Conservation (phyloP, 2,888 invertebrate genomes). For the Nymphalis polychloros region DNA sequence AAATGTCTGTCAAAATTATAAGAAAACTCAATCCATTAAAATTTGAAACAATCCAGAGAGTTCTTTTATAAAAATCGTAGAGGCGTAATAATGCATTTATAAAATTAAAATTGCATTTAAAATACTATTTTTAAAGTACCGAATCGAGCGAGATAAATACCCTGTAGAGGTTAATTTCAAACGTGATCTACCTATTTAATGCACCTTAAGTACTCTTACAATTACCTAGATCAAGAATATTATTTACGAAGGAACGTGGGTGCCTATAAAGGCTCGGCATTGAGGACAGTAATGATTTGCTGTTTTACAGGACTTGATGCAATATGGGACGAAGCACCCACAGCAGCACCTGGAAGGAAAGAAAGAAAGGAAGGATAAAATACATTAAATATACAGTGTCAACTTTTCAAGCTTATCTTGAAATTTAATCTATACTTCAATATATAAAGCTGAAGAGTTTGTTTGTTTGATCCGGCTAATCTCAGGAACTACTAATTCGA, state of each 20-base stretch:
- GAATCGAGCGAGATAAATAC: not conserved
- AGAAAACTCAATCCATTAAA: too few relatives aligned
- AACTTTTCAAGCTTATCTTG: too few relatives aligned
- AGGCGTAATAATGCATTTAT: not conserved
- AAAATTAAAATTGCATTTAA: not conserved
- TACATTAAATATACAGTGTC: not conserved
- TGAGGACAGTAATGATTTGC: constrained; percentile 79
- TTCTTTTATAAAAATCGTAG: too few relatives aligned
- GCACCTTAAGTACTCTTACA: constrained; percentile 6
- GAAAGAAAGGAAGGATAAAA: not conserved
- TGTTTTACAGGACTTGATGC: constrained; percentile 79
- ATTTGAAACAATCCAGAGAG: too few relatives aligned
- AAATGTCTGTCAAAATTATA: too few relatives aligned
- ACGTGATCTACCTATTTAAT: not conserved
- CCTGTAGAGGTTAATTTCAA: constrained; percentile 2
- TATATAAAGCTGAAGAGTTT: too few relatives aligned
- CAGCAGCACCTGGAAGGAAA: constrained; percentile 70
- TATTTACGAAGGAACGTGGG: constrained; percentile 66
- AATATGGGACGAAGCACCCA: constrained; percentile 73
- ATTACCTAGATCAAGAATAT: not conserved
- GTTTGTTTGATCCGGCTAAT: too few relatives aligned
- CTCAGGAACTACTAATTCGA: too few relatives aligned
- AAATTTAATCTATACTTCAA: too few relatives aligned
- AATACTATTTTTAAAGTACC: not conserved
- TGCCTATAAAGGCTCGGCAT: constrained; percentile 71